Conservation (phyloP, 2,797 vertebrate genomes). For the Prionace glauca region DNA sequence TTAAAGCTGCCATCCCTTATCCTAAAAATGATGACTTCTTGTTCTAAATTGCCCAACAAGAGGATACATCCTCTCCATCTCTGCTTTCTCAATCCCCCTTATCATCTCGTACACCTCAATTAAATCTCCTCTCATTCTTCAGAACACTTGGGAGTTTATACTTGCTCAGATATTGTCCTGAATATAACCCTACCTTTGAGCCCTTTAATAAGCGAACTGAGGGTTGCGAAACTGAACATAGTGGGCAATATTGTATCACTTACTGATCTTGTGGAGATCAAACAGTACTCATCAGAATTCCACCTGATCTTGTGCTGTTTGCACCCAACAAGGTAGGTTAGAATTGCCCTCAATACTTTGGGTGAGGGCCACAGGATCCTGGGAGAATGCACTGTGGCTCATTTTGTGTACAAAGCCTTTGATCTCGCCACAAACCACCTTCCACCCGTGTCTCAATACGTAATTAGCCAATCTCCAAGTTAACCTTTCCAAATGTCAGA, state of each 20-base stretch:
- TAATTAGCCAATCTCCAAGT: background rate
- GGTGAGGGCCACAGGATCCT: background rate
- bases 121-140: too few relatives aligned
- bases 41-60: too few relatives aligned
- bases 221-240: background rate
- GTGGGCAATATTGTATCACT: background rate
- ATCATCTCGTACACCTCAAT: too few relatives aligned
- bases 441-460: slow-evolving; percentile 29
- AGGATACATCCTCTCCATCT: too few relatives aligned
- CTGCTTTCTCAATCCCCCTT: background rate
- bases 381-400: background rate
- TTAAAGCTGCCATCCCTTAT: too few relatives aligned
- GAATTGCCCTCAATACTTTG: background rate
- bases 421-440: slow-evolving; percentile 38
- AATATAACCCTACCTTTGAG: background rate
- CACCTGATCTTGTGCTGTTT: background rate
- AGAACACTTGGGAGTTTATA: background rate
- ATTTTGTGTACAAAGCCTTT: background rate
- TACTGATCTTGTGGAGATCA: background rate
- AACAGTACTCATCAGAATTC: background rate
- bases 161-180: background rate
- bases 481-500: slow-evolving; percentile 19
- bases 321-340: background rate
- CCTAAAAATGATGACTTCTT: too few relatives aligned
- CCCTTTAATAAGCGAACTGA: background rate